These are phyloP conservation scores for Elephas maximus DNA, from an alignment of 2,113 vertebrate species.

Conservation along the genomic window DNA sequence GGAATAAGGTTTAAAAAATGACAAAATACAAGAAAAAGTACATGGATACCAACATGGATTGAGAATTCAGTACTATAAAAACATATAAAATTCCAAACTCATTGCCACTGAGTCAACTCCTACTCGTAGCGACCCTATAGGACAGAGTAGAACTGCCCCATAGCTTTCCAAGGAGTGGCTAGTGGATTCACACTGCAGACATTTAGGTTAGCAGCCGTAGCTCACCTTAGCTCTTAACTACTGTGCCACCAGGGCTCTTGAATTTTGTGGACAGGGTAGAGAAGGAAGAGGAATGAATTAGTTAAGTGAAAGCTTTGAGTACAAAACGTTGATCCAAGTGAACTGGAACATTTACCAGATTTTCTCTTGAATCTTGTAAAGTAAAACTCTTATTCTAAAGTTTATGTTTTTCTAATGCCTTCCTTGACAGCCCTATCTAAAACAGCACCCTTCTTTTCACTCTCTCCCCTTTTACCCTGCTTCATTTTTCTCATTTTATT, in stretches of 20 bases:
- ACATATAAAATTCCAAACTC: not conserved
- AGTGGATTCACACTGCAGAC: too few species aligned
- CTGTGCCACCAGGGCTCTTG: too few species aligned
- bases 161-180: too few species aligned
- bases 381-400: not conserved
- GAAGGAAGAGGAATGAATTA: not conserved
- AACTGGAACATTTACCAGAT: not conserved
- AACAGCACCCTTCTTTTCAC: not conserved
- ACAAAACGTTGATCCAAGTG: not conserved
- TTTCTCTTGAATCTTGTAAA: not conserved
- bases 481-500: not conserved
- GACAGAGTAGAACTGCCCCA: too few species aligned
- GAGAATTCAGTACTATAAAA: constrained; percentile 2
- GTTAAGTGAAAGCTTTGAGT: not conserved
- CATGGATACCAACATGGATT: not conserved
- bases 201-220: too few species aligned
- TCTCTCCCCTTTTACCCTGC: not conserved
- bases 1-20: not conserved
- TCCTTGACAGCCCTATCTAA: not conserved
- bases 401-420: not conserved
- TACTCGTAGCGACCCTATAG: too few species aligned
- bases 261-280: not conserved
- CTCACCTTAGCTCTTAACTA: too few species aligned
- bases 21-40: not conserved
- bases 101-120: too few species aligned